Conservation (phyloP, 2,113 vertebrate species). For the Oryctolagus cuniculus region DNA sequence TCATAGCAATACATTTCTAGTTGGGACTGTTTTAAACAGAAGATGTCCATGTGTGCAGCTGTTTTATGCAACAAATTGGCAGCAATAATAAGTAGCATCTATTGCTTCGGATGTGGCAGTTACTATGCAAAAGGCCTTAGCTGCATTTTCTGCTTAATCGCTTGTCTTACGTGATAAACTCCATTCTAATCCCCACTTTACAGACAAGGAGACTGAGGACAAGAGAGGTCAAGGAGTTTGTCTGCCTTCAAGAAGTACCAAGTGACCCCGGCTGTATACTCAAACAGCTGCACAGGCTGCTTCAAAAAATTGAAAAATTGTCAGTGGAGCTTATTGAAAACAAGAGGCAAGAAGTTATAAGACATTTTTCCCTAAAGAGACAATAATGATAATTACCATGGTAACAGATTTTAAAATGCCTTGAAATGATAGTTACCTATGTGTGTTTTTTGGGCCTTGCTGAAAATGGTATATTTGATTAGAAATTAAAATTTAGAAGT, state of each 20-base stretch:
- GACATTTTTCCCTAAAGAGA: neutral
- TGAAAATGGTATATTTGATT: slow-evolving; percentile 42
- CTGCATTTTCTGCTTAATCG: slow-evolving; percentile 38
- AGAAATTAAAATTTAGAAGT: slow-evolving; percentile 43
- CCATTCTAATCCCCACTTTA: neutral
- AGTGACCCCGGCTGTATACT: neutral
- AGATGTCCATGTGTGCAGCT: neutral
- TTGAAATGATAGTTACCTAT: slow-evolving; percentile 42
- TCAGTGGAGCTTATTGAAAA: neutral
- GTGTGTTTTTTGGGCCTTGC: slow-evolving; percentile 38
- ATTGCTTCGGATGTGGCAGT: neutral
- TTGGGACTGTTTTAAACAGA: slow-evolving; percentile 1
- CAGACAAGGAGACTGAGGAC: slow-evolving; percentile 8
- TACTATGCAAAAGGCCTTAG: neutral
- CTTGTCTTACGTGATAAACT: slow-evolving; percentile 40
- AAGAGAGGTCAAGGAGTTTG: slow-evolving; percentile 23
- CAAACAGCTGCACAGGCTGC: neutral
- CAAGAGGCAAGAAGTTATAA: neutral
- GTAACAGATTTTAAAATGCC: neutral
- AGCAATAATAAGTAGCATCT: slow-evolving; percentile 17
- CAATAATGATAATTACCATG: neutral
- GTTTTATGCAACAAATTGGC: slow-evolving; percentile 3
- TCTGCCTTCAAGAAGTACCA: neutral
- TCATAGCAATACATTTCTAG: neutral
- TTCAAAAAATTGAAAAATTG: neutral